These are phyloP conservation scores for Umimayanthus chanpuru DNA, from an alignment of 92 coral and sea anemone species.

Conservation along the genomic window DNA sequence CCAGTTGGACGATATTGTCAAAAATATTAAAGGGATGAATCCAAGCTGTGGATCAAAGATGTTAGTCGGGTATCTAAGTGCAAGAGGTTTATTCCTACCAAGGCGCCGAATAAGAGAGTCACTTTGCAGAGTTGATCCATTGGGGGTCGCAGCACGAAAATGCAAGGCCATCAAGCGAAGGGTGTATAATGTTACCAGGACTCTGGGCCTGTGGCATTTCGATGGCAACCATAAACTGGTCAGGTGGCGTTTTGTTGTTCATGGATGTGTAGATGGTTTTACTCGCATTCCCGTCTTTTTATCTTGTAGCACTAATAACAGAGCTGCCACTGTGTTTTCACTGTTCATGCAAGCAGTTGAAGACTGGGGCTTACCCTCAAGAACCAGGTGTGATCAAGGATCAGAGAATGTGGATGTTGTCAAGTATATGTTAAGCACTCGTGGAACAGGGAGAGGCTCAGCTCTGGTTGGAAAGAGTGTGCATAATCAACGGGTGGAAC, in stretches of 20 bases:
- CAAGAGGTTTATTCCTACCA: slow-evolving; percentile 54
- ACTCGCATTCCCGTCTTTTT: background rate
- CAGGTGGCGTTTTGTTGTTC: slow-evolving; percentile 38
- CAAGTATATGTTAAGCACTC: slow-evolving; percentile 41
- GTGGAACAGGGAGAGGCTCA: slow-evolving; percentile 45
- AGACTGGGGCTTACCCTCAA: slow-evolving; percentile 50
- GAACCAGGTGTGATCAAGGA: slow-evolving; percentile 41
- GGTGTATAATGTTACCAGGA: slow-evolving; percentile 41
- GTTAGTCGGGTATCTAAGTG: slow-evolving; percentile 62
- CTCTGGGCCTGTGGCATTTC: slow-evolving; percentile 6
- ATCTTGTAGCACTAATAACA: background rate
- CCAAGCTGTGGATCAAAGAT: slow-evolving; percentile 73
- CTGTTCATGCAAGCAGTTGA: slow-evolving; percentile 46
- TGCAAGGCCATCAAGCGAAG: slow-evolving; percentile 36
- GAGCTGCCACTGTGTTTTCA: slow-evolving; percentile 3
- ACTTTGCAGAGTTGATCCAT: slow-evolving; percentile 64
- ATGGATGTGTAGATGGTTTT: background rate
- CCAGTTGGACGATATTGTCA: slow-evolving; percentile 53
- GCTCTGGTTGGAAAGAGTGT: slow-evolving; percentile 45
- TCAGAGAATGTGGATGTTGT: slow-evolving; percentile 52
- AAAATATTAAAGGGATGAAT: slow-evolving; percentile 46
- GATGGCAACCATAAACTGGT: slow-evolving; percentile 15
- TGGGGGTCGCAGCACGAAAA: slow-evolving; percentile 36
- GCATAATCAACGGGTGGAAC: slow-evolving; percentile 41
- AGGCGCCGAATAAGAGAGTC: slow-evolving; percentile 61